These are phyloP conservation scores for Auanema freiburgensis DNA, from an alignment of 2,888 invertebrate species.

Conservation along the genomic window DNA sequence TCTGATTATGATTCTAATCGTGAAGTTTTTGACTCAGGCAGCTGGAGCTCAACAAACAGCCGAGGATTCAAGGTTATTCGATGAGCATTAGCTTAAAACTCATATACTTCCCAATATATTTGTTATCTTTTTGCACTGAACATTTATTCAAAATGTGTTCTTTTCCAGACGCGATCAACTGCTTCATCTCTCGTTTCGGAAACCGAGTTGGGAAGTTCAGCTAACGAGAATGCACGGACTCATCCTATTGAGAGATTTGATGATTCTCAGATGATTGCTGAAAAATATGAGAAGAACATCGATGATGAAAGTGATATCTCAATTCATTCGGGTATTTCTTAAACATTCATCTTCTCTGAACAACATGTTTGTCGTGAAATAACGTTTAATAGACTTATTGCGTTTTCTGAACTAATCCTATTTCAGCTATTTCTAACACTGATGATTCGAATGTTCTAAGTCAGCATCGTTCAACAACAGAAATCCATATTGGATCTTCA, in stretches of 20 bases:
- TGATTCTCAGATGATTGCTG: neutral
- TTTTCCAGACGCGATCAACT: conserved; percentile 3
- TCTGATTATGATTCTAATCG: conserved; percentile 55
- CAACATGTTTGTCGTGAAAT: too few species aligned
- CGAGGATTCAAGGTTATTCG: conserved; percentile 18
- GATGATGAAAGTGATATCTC: neutral
- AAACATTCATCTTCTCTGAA: too few species aligned
- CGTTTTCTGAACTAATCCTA: too few species aligned
- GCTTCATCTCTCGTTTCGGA: conserved; percentile 11
- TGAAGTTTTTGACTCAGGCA: conserved; percentile 54
- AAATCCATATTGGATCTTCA: conserved; percentile 3
- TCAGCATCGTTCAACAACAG: neutral
- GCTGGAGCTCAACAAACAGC: conserved; percentile 50
- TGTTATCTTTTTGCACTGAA: neutral
- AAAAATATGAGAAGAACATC: neutral
- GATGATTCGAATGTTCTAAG: neutral
- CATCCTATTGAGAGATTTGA: neutral
- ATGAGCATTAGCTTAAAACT: neutral
- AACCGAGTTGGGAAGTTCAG: neutral
- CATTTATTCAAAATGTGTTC: neutral
- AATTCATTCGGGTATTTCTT: too few species aligned
- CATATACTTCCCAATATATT: neutral
- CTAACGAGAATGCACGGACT: neutral
- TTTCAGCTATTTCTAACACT: neutral
- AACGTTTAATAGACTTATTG: too few species aligned